These are phyloP conservation scores for Tauraco hartlaubi DNA, from an alignment of 2,797 vertebrate genomes.

Conservation along the genomic window DNA sequence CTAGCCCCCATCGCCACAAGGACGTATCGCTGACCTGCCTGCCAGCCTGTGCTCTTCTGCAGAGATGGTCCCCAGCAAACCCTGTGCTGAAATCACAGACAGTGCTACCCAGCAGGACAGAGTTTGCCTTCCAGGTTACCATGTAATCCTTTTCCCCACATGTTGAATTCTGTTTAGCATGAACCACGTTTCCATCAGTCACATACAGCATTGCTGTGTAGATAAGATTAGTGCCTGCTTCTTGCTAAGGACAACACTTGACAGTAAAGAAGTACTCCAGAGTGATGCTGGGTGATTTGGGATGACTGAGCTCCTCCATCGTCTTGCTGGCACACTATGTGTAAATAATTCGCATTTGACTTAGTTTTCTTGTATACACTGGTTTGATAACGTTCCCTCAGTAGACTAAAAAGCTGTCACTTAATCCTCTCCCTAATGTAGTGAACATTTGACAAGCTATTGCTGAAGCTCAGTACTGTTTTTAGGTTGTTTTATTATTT, in stretches of 20 bases:
- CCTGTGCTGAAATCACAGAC: not conserved
- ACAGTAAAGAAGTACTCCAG: not conserved
- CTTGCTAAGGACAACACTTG: not conserved
- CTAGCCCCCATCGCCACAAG: not conserved
- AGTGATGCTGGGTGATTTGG: not conserved
- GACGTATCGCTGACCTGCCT: not conserved
- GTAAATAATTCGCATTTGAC: not conserved
- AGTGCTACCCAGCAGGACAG: not conserved
- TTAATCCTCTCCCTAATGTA: not conserved
- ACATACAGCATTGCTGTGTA: rapidly evolving
- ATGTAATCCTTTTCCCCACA: not conserved
- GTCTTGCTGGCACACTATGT: not conserved
- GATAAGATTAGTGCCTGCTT: not conserved
- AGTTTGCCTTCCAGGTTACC: not conserved
- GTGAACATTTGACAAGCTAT: not conserved
- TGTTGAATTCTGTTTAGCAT: not conserved
- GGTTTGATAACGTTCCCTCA: not conserved
- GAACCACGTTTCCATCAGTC: not conserved
- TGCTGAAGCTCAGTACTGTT: not conserved
- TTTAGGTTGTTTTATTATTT: not conserved
- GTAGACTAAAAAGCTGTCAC: not conserved
- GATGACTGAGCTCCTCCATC: not conserved
- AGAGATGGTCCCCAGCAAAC: not conserved
- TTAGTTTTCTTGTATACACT: not conserved
- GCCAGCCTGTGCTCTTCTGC: not conserved